Percentiles rank a stretch among this genome's conserved stretches.
These are phyloP conservation scores for Athrips mouffetella DNA, from an alignment of 2,888 invertebrate species.

Conservation along the genomic window DNA sequence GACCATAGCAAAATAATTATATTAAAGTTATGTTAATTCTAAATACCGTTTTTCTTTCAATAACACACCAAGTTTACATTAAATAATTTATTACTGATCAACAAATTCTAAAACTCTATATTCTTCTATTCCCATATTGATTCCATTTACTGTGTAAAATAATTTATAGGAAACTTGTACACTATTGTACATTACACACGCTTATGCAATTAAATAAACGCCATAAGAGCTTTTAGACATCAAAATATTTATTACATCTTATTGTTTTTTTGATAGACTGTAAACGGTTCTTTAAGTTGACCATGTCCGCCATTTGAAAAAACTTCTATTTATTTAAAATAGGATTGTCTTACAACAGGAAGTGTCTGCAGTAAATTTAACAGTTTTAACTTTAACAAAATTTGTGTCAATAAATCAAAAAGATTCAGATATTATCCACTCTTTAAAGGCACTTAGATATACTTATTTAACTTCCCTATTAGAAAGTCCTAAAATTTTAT, in stretches of 20 bases:
- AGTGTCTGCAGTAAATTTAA: too few relatives aligned
- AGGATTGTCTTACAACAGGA: too few relatives aligned
- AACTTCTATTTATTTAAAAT: too few relatives aligned
- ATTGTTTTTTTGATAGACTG: background rate
- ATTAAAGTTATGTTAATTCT: conserved; percentile 11
- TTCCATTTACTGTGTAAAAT: conserved; percentile 29
- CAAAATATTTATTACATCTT: background rate
- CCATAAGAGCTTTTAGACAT: conserved; percentile 7
- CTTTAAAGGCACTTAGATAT: too few relatives aligned
- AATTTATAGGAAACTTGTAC: conserved; percentile 44
- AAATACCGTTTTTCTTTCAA: background rate
- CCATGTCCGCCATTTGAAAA: too few relatives aligned
- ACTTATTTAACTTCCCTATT: too few relatives aligned
- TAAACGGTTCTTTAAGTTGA: background rate
- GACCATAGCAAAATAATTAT: background rate
- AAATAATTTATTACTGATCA: conserved; percentile 47
- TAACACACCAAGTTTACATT: conserved; percentile 1
- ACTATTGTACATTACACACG: conserved; percentile 33
- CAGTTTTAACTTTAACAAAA: too few relatives aligned
- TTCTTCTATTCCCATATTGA: conserved; percentile 32
- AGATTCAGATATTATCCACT: too few relatives aligned
- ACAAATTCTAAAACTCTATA: conserved; percentile 45
- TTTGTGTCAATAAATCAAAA: too few relatives aligned
- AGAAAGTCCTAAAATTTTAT: background rate
- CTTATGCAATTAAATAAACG: conserved; percentile 6